Percentiles rank a stretch among this genome's conserved stretches.
Conservation (phyloP, 2,888 invertebrate species). For the Drosophila anomalata region DNA sequence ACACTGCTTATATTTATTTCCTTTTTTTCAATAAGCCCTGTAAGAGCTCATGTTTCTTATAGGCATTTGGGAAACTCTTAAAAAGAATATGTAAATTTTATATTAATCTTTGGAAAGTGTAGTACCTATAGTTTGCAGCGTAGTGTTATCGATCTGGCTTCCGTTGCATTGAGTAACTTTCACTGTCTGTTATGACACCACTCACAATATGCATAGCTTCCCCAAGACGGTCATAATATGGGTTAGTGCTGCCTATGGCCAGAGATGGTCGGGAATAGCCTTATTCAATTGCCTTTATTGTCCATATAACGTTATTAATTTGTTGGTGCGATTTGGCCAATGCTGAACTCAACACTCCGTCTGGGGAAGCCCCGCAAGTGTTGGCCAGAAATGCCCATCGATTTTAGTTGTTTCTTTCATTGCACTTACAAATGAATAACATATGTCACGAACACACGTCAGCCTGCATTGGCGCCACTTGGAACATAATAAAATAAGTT, state of each 20-base stretch:
- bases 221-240: conserved; percentile 34
- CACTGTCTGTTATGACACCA: conserved; percentile 48
- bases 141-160: conserved; percentile 68
- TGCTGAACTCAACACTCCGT: conserved; percentile 66
- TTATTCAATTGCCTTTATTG: conserved; percentile 47
- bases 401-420: conserved; percentile 58
- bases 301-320: conserved; percentile 65
- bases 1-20: no score
- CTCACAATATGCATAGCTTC: conserved; percentile 26
- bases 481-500: not conserved
- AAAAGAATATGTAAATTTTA: no score
- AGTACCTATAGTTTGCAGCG: conserved; percentile 7
- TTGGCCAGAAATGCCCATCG: conserved; percentile 69
- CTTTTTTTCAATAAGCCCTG: no score
- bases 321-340: conserved; percentile 54
- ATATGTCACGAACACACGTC: conserved; percentile 27
- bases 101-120: no score
- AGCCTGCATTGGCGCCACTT: not conserved
- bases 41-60: no score
- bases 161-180: conserved; percentile 74
- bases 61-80: no score
- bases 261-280: not conserved
- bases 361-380: conserved; percentile 66
- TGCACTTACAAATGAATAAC: conserved; percentile 29
- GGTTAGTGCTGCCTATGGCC: not conserved